Conservation (phyloP, 2,888 invertebrate genomes). For the Tetragonisca angustula region DNA sequence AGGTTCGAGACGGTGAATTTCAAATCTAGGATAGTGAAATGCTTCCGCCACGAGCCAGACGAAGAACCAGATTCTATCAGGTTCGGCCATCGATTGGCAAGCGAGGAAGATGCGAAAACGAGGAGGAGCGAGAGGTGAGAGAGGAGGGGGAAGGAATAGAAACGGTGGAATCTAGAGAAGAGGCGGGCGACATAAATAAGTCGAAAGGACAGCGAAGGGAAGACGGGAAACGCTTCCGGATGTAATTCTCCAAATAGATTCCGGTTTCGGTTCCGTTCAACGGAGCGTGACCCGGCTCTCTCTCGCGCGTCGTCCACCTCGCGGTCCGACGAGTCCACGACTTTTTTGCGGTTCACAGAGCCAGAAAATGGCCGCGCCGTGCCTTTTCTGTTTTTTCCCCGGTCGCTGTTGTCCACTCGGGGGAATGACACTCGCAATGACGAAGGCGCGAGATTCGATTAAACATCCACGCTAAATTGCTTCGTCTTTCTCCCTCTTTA, state of each 20-base stretch:
- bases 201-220: conserved; percentile 8
- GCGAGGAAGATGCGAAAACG: background rate
- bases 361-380: conserved; percentile 50
- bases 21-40: background rate
- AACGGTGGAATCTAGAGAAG: background rate
- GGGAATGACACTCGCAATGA: conserved; percentile 38
- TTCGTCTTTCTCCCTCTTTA: background rate
- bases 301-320: conserved; percentile 21
- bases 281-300: conserved; percentile 39
- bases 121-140: background rate
- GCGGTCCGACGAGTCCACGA: conserved; percentile 9
- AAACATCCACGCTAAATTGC: conserved; percentile 33
- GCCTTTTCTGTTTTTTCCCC: background rate
- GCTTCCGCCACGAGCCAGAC: background rate
- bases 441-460: conserved; percentile 5
- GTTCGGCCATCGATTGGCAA: background rate
- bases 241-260: conserved; percentile 65
- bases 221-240: conserved; percentile 46
- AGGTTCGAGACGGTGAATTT: background rate
- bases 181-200: conserved; percentile 51
- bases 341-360: conserved; percentile 49
- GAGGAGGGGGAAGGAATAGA: no score
- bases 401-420: background rate
- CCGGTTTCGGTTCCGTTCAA: conserved; percentile 57
- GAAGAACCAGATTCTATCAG: background rate